phyloP scores from a whole-genome alignment of 2,113 vertebrate species.

The Sceloporus tristichus region DNA sequence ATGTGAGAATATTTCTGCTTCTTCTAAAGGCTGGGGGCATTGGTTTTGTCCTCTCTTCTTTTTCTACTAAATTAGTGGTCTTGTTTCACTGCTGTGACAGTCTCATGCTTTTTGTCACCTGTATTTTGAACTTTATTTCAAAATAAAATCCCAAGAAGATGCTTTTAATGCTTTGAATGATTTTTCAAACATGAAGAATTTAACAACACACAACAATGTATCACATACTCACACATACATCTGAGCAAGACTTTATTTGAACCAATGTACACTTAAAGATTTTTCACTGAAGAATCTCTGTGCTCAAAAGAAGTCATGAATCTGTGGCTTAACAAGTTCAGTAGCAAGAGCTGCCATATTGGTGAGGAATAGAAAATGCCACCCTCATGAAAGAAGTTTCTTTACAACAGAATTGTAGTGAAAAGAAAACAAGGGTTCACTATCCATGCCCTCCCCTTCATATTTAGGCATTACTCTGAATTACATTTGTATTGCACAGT shows the following conservation, averaged over 20 bases:
- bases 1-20: constrained; percentile 66
- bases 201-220: too few relatives aligned
- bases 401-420: background rate
- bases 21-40: constrained; percentile 63
- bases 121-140: background rate
- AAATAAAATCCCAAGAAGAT: background rate
- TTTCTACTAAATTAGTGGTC: background rate
- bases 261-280: background rate
- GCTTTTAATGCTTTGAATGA: too few relatives aligned
- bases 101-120: background rate
- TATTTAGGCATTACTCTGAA: background rate
- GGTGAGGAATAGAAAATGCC: background rate
- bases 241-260: background rate
- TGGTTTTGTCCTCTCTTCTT: background rate
- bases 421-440: background rate
- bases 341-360: background rate
- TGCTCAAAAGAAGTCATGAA: background rate
- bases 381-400: background rate
- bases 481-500: too few relatives aligned
- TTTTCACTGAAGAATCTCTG: background rate
- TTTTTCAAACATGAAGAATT: background rate
- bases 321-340: background rate
- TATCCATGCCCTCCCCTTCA: background rate
- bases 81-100: background rate
- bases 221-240: too few relatives aligned